Base-by-base conservation (phyloP, 2,797 vertebrate genomes). In the Sebastes vulpes region DNA sequence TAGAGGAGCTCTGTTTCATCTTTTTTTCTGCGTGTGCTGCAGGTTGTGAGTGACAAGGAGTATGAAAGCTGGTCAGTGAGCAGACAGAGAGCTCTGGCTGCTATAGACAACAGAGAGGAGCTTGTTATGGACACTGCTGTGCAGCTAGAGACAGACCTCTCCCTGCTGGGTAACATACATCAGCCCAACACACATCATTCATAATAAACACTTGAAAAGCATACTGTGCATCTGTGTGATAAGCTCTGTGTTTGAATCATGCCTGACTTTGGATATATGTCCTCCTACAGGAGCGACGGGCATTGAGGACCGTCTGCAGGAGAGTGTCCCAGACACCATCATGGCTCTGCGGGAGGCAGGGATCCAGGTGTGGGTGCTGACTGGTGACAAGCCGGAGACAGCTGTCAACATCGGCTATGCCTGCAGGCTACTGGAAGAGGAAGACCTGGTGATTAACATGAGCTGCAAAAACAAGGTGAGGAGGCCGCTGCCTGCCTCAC, bases 351-450 rank as follows among this genome's bases (percentile, higher is more conserved):
- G 94, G 79, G 97, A 97, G 82, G 98, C 98, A 52, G 98, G 98
- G 35, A 97, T 99, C 79, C 96, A 97, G 89, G 93, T 98, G 82
- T 99, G 98, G 98, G 97, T 99, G 84, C 85, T 99, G 92, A 99
- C 98, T 4, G 98, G 98, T 75, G 98, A 99, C 94, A 99, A 99
- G 88, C 95, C 97, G 16, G 98, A 99, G 95, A 99, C 98, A 65
- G 98, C 98, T 1, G 91, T 99, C 91, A 99, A 98, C 87, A 97
- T 99, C 3, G 98, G 97, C 21, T 97, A 99, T 85, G 96, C 99
- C 86, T 99, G 98, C 93, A 97, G 96, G 84, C 97, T 99, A 32
- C 90, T 99, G 81, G 93, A 97, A 72, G 96, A 97, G 53, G 96
- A 91, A 2, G 98, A 98, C 88, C 95, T 97, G 5, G 95, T 99